Evolutionary conservation across 2,113 vertebrate genomes (phyloP).

Genomic region (Columba livia): DNA sequence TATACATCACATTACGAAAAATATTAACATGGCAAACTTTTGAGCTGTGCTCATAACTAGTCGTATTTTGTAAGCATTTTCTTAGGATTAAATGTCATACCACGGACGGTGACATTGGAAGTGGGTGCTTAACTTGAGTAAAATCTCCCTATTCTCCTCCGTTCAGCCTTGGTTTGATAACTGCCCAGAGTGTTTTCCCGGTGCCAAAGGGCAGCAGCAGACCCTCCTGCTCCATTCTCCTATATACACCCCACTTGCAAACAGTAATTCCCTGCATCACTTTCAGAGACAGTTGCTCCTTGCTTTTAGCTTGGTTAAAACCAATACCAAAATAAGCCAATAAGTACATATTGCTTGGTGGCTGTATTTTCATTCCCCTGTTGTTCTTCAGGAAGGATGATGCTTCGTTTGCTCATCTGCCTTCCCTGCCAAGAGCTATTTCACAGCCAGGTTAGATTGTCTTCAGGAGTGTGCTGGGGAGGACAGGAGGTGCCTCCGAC

Average conservation of each 20-base stretch:
- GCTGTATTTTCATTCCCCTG: neutral
- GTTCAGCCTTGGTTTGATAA: neutral
- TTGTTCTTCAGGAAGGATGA: constrained; percentile 44
- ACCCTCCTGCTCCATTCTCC: neutral
- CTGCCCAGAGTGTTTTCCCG: fast-evolving
- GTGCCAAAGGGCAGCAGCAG: neutral
- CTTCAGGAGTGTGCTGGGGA: neutral
- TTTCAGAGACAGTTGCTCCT: neutral
- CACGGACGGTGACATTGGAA: constrained; percentile 25
- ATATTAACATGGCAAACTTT: neutral
- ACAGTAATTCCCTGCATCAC: neutral
- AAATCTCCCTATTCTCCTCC: neutral
- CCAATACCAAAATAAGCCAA: neutral
- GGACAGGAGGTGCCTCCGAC: constrained; percentile 17
- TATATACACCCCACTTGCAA: neutral
- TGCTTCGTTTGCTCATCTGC: constrained; percentile 10
- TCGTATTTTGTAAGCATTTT: neutral
- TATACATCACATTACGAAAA: fast-evolving
- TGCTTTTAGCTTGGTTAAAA: neutral
- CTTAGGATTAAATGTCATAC: constrained; percentile 14
- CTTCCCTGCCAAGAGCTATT: constrained; percentile 34
- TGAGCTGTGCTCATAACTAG: neutral
- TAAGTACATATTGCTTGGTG: neutral
- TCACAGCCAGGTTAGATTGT: neutral
- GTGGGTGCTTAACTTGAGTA: neutral